Conservation (phyloP, 2,797 vertebrate species). For the Simalia tracyae region DNA sequence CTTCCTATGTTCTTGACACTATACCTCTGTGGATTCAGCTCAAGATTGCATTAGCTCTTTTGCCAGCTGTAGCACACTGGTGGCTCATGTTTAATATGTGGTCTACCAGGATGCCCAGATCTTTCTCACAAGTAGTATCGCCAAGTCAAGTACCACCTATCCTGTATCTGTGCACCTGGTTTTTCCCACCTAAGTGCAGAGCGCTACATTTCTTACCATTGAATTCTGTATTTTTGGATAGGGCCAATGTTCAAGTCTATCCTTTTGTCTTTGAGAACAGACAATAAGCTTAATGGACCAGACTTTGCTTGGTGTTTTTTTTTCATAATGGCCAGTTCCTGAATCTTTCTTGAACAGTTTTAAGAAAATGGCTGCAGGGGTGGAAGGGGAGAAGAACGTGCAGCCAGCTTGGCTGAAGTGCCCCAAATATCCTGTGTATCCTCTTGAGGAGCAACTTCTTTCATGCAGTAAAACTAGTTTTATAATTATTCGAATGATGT, state of each 20-base stretch:
- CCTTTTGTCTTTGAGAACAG: background rate
- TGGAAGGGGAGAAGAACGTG: too few relatives aligned
- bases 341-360: too few relatives aligned
- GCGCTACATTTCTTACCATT: background rate
- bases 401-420: too few relatives aligned
- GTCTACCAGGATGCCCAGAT: background rate
- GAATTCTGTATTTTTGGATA: background rate
- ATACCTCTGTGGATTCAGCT: background rate
- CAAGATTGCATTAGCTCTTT: background rate
- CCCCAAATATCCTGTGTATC: background rate
- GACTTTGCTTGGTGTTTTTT: background rate
- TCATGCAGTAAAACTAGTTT: background rate
- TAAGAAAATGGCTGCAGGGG: too few relatives aligned
- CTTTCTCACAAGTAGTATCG: background rate
- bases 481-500: background rate
- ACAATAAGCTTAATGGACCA: background rate
- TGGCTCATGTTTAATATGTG: background rate
- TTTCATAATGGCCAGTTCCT: too few relatives aligned
- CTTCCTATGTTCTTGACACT: background rate
- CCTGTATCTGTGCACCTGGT: background rate
- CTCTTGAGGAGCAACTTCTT: background rate
- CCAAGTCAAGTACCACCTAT: background rate
- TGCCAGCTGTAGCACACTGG: background rate
- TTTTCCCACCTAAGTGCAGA: background rate
- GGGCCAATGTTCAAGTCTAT: background rate